Evolutionary conservation across 2,113 vertebrate genomes (phyloP).

Genomic region (Lethenteron camtschaticum): DNA sequence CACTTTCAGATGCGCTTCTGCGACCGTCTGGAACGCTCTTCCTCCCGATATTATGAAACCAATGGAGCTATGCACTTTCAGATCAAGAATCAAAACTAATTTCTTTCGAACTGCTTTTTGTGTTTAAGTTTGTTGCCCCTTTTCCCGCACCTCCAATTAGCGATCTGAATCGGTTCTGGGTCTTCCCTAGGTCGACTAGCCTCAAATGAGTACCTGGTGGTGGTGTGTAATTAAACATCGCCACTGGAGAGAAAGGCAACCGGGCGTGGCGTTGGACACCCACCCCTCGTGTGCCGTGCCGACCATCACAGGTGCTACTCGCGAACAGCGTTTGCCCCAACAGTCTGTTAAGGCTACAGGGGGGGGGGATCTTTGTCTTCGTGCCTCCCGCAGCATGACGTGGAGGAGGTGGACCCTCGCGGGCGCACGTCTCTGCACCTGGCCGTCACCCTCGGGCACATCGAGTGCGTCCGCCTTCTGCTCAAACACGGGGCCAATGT

Average conservation of each 20-base stretch:
- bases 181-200: background rate
- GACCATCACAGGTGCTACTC: background rate
- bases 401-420: conserved; percentile 49
- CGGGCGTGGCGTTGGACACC: background rate
- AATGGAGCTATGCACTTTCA: too few species aligned
- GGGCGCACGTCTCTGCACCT: conserved; percentile 64
- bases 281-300: background rate
- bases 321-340: background rate
- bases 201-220: background rate
- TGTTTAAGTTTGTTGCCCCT: too few species aligned
- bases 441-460: conserved; percentile 61
- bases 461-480: conserved; percentile 58
- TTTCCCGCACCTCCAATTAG: too few species aligned
- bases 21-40: too few species aligned
- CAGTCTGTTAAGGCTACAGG: background rate
- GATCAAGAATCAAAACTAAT: too few species aligned
- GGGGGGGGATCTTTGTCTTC: background rate
- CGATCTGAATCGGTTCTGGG: too few species aligned
- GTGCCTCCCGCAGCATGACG: conserved; percentile 31
- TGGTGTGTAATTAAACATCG: background rate
- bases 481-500: conserved; percentile 54
- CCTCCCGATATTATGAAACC: too few species aligned
- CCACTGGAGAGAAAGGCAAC: background rate
- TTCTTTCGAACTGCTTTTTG: too few species aligned
- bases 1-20: too few species aligned